Conservation (phyloP, 2,113 vertebrate species). For the Axis porcinus region DNA sequence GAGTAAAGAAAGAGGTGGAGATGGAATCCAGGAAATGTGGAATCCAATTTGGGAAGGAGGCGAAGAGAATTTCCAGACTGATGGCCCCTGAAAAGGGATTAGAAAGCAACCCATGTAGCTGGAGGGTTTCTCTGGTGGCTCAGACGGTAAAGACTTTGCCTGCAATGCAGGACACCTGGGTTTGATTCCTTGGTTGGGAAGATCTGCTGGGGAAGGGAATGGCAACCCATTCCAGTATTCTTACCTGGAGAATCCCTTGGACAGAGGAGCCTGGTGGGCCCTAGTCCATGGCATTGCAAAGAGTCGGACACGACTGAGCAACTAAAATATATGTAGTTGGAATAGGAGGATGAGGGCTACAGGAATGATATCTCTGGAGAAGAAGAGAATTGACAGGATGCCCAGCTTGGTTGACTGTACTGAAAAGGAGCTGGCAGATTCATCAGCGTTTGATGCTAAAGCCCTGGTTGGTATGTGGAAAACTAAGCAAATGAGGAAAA, state of each 20-base stretch:
- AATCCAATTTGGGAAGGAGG: not conserved
- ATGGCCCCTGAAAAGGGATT: not conserved
- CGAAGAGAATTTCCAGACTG: not conserved
- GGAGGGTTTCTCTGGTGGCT: not conserved
- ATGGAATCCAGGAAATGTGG: not conserved
- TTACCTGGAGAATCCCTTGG: not conserved
- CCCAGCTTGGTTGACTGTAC: not conserved
- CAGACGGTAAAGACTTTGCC: not conserved
- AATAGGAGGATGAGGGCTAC: not conserved
- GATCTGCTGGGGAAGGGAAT: not conserved
- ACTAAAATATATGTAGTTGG: not conserved
- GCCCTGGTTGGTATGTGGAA: not conserved
- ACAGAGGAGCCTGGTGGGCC: not conserved
- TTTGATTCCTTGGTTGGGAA: not conserved
- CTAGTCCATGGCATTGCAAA: not conserved
- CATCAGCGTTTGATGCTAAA: not conserved
- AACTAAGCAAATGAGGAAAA: not conserved
- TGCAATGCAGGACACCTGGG: not conserved
- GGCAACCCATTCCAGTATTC: not conserved
- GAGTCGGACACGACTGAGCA: not conserved
- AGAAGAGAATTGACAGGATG: not conserved
- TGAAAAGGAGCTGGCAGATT: not conserved
- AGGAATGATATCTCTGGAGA: not conserved
- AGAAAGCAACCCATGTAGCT: not conserved
- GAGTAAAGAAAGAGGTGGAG: not conserved